Percentiles rank a stretch among this genome's conserved stretches.
phyloP scores from a whole-genome alignment of 2,888 invertebrate species.

The Parnassius mnemosyne region DNA sequence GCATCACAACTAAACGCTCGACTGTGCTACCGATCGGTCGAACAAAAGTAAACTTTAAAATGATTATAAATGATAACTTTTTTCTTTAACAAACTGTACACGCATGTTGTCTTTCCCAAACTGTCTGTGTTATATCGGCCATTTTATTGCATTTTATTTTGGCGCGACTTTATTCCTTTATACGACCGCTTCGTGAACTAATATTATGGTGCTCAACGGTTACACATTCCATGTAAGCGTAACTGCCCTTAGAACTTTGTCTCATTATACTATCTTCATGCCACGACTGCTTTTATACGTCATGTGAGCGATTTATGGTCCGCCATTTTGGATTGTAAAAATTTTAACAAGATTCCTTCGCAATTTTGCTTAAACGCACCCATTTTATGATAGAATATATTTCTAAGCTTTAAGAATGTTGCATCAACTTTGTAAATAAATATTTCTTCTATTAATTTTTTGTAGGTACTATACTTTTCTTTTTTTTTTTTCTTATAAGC shows the following conservation, averaged over 20 bases:
- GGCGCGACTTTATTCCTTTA: constrained; percentile 39
- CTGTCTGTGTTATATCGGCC: constrained; percentile 45
- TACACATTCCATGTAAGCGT: constrained; percentile 30
- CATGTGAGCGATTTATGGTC: constrained; percentile 39
- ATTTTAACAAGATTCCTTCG: constrained; percentile 34
- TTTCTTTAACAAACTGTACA: constrained; percentile 36
- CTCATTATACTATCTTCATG: constrained; percentile 32
- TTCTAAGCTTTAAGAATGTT: not conserved
- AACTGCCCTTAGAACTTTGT: constrained; percentile 37
- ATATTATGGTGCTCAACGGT: constrained; percentile 35
- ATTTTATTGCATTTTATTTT: constrained; percentile 58
- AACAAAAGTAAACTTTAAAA: not conserved
- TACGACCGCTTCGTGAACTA: constrained; percentile 28
- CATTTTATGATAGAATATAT: not conserved
- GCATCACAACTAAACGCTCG: not conserved
- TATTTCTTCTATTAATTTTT: no score
- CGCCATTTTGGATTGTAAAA: constrained; percentile 40
- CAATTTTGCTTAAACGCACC: constrained; percentile 18
- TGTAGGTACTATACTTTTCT: no score
- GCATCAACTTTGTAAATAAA: no score
- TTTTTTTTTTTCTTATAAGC: no score
- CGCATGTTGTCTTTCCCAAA: constrained; percentile 36
- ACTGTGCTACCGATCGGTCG: not conserved
- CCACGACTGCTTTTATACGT: constrained; percentile 39
- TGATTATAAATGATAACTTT: not conserved